These are phyloP conservation scores for Panagrolaimus sp. DNA, from an alignment of 1,140 invertebrate genomes.

Conservation along the genomic window DNA sequence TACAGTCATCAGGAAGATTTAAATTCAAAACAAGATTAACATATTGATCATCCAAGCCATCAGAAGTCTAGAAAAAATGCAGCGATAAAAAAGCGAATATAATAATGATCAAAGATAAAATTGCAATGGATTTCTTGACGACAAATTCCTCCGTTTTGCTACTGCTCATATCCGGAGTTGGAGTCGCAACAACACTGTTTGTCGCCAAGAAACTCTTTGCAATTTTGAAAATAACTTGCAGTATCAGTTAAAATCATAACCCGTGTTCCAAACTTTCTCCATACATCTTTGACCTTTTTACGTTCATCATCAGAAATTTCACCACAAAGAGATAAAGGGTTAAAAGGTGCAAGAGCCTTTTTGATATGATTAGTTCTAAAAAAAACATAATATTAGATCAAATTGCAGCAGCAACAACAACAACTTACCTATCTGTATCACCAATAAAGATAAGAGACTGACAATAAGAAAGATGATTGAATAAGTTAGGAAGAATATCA, in stretches of 20 bases:
- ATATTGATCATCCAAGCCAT: conserved; percentile 82
- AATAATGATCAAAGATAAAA: too few relatives aligned
- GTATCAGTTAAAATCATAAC: conserved; percentile 81
- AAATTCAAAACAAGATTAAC: conserved; percentile 88
- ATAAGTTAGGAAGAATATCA: conserved; percentile 9
- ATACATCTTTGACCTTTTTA: conserved; percentile 69
- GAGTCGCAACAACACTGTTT: too few relatives aligned
- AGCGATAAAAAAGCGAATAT: neutral
- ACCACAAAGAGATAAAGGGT: conserved; percentile 74
- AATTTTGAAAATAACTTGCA: neutral
- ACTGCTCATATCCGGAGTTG: too few relatives aligned
- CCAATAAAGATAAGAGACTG: neutral
- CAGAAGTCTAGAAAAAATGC: conserved; percentile 60
- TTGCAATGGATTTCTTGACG: too few relatives aligned
- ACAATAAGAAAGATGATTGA: neutral
- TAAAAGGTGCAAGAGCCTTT: too few relatives aligned
- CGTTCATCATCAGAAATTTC: conserved; percentile 73
- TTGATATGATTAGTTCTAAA: too few relatives aligned
- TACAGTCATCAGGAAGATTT: conserved; percentile 73
- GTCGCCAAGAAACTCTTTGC: too few relatives aligned
- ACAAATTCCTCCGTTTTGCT: too few relatives aligned
- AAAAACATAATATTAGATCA: too few relatives aligned
- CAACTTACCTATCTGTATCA: neutral
- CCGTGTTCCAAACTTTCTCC: conserved; percentile 71
- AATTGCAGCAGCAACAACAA: too few relatives aligned